Conservation (phyloP, 2,113 vertebrate genomes). For the Actinemys pallida region DNA sequence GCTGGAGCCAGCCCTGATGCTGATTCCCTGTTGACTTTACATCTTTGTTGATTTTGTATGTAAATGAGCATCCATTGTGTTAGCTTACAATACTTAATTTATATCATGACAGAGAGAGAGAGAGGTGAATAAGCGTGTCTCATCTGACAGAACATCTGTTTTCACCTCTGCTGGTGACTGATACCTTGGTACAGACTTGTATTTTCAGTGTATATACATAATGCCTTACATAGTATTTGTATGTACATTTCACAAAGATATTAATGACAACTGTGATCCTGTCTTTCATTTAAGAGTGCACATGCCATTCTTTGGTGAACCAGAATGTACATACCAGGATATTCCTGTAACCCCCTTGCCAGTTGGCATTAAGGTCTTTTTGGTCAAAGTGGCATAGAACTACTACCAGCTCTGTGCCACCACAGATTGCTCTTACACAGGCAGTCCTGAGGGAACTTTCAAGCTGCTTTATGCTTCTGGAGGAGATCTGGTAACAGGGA, state of each 20-base stretch:
- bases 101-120: not conserved
- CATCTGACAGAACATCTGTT: not conserved
- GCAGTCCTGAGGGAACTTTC: fast-evolving
- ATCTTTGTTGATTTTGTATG: not conserved
- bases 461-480: not conserved
- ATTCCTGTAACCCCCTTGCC: not conserved
- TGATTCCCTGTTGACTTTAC: not conserved
- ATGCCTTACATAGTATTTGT: not conserved
- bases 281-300: not conserved
- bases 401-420: not conserved
- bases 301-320: not conserved
- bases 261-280: not conserved
- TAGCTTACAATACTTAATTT: not conserved
- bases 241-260: not conserved
- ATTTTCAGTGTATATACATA: not conserved
- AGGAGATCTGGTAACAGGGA: not conserved
- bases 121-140: not conserved
- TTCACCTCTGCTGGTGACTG: not conserved
- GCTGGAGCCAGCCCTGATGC: not conserved
- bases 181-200: not conserved
- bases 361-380: not conserved
- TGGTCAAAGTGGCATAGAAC: not conserved
- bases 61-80: not conserved
- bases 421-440: not conserved
- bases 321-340: not conserved